Base-by-base conservation (phyloP, 2,888 invertebrate genomes). In the Chymomyza procnemis region DNA sequence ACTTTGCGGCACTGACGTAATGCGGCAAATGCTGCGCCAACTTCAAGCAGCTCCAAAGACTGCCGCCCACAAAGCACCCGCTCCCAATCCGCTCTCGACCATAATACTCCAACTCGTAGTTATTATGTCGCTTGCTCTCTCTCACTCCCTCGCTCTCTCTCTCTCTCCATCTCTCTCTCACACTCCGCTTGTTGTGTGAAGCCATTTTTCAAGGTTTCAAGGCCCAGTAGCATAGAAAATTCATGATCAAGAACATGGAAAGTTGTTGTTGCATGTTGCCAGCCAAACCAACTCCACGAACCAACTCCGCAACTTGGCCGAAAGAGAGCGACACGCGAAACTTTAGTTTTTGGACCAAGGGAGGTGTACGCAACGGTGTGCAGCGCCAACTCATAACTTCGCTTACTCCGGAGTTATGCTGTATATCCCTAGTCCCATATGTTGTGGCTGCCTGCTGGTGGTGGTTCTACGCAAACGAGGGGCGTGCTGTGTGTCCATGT, bases 201-300 rank as follows among this genome's bases (percentile, higher is more conserved):
- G 74, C 73, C 77, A 75, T 78, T 76, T 83, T 83, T 74, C 73
- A 84, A 88, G 85, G 79, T 88, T 88, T 85, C 89, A 88, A 89
- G 89, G 88, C 88, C 89, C 88, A 89, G 88, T 89, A 89, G 89
- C 89, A 89, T 89, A 89, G 89, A 89, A 83, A 89, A 89, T 88
- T 88, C 88, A 88, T 87, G 89, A 89, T 89, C 89, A 89, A 88
- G 88, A 89, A 88, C 87, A 88, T 85, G 88, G 89, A 89, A 89
- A 89, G 89, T 89, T 64, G 68, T 50, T 71, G 67, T 62, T 67
- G 72, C 59, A 47, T 67, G 70, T 47, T 50, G 75, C 73, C 55
- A 30, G 54, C 56, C 66, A 30, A 47, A 21, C 12, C 54, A 18
- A 21, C 54, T 14, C 22, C 26, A 56, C 66, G 30, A 47, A 12